These are phyloP conservation scores for Orchestia grillus DNA, from an alignment of 1,140 invertebrate genomes.

Conservation along the genomic window DNA sequence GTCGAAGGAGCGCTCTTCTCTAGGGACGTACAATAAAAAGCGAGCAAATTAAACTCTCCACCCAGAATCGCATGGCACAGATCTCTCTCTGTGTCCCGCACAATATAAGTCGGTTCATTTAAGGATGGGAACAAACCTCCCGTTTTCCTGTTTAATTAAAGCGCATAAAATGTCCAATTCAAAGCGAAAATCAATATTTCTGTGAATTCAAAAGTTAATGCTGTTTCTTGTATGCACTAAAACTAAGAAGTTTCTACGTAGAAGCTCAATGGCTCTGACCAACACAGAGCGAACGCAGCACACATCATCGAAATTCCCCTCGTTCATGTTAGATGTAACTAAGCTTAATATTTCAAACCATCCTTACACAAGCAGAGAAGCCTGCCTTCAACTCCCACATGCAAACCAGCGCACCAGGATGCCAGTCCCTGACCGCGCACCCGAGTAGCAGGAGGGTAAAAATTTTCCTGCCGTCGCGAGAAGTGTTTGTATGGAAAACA, in stretches of 20 bases:
- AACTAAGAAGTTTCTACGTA: background rate
- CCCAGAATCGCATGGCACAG: background rate
- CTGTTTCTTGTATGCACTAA: background rate
- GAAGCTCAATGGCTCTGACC: background rate
- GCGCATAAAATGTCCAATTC: background rate
- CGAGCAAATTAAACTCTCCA: conserved; percentile 17
- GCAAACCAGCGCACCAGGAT: background rate
- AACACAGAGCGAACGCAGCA: background rate
- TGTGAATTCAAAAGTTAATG: background rate
- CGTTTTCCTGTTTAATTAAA: background rate
- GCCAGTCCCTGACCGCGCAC: background rate
- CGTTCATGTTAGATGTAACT: background rate
- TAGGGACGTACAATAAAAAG: conserved; percentile 30
- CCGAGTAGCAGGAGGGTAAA: background rate
- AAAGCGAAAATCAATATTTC: background rate
- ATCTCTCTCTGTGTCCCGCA: background rate
- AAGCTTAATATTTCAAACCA: background rate
- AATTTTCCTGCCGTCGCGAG: background rate
- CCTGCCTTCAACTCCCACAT: background rate
- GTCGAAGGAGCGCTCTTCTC: conserved; percentile 42
- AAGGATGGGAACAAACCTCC: background rate
- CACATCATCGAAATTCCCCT: background rate
- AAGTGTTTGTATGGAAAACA: conserved; percentile 54
- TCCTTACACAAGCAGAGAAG: background rate
- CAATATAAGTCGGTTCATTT: conserved; percentile 29